A percentile compares a stretch with the other conserved stretches of the same genome.
These are phyloP conservation scores for Micronisus gabar DNA, from an alignment of 2,113 vertebrate genomes.

Conservation along the genomic window DNA sequence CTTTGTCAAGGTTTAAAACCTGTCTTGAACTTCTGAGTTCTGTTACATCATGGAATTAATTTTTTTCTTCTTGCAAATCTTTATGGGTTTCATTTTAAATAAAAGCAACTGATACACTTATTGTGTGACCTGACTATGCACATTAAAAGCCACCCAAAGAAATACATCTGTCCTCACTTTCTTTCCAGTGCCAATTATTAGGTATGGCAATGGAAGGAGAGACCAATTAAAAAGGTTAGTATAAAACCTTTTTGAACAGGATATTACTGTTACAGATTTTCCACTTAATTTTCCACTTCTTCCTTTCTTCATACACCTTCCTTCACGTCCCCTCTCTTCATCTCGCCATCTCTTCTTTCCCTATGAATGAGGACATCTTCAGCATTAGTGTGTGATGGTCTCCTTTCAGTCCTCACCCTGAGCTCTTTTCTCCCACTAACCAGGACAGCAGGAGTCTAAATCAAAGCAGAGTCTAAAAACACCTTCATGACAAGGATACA, in stretches of 20 bases:
- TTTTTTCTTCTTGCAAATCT: background rate
- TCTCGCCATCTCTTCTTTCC: background rate
- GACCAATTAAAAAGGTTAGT: background rate
- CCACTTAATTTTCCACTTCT: background rate
- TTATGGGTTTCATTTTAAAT: background rate
- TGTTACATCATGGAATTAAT: background rate
- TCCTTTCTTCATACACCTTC: background rate
- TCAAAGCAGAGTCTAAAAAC: background rate
- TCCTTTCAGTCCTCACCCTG: background rate
- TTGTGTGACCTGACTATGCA: background rate
- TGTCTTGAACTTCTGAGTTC: background rate
- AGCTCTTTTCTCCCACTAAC: background rate
- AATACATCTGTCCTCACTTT: background rate
- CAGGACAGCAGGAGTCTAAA: background rate
- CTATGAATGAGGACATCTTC: background rate
- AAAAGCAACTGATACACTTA: background rate
- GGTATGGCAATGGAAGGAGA: background rate
- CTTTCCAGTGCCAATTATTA: background rate
- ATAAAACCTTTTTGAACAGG: background rate
- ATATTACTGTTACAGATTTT: background rate
- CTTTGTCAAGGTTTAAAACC: background rate
- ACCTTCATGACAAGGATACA: background rate
- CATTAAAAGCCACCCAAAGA: background rate
- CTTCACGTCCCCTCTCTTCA: background rate
- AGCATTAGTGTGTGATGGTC: background rate